Base-by-base conservation (phyloP, 1,140 invertebrate species). In the Arion vulgaris region DNA sequence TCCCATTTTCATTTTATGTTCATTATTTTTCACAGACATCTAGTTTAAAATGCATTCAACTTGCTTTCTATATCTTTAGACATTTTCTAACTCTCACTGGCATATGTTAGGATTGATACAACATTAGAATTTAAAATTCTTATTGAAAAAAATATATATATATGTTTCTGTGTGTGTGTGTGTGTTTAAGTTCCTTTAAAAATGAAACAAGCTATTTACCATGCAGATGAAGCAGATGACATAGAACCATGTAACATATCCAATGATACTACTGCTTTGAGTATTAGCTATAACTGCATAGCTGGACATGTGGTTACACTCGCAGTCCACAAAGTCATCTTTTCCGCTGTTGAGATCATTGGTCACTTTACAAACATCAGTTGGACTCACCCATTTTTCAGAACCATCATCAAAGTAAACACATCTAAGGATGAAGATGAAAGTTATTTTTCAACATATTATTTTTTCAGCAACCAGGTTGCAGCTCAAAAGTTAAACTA, bases 321-420 rank as follows among this genome's bases (percentile, higher is more conserved):
- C 87, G 83, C 91, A 92, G 45, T 88, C 87, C 34, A 92, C 90
- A 87, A 84, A 91, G 74, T 89, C 86, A 86, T 91, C 89, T 9
- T 84, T 69, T 19, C 80, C 90, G 68, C 87, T 81, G 28, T 85
- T 82, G n/a, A 91, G 85, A 82, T 90, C 86, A 83, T 91, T 92
- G 15, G 82, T 86, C 19, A 91, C 89, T n/a, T 84, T 36, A 81
- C 91, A 92, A 11, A 90, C 84, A 45, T 88, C 87, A 15, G 75
- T 34, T 1, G 87, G 86, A 66, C 77, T 85, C 9, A 87, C 85
- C 91, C 91, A 92, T 32, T 83, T 80, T 1, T 81, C 76, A 28
- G 79, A 57, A 0, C 81, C 78, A 68, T 85, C 85, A 72, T 91
- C 89, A 87, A 85, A 91, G 82, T 90, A 92, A 15, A 89, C 89